A percentile compares a stretch with the other conserved stretches of the same genome.
Evolutionary conservation across 2,797 vertebrate species (phyloP).

Genomic region (Coluber constrictor): DNA sequence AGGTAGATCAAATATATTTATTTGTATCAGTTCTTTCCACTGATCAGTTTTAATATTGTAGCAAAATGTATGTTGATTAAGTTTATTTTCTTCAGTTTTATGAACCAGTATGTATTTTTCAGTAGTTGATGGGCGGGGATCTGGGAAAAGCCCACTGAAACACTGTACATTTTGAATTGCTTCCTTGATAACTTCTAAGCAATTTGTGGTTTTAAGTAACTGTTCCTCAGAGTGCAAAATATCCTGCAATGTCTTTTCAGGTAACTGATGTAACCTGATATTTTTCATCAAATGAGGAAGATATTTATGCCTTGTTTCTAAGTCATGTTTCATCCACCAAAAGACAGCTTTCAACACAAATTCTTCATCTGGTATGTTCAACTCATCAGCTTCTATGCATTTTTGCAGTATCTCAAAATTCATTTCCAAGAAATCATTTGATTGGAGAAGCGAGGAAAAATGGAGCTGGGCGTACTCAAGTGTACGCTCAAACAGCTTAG

Average conservation of each 20-base stretch:
- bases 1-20: slow-evolving; percentile 80
- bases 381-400: slow-evolving; percentile 81
- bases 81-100: slow-evolving; percentile 89
- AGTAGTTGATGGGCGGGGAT: slow-evolving; percentile 88
- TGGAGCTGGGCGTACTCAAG: slow-evolving; percentile 83
- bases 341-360: slow-evolving; percentile 81
- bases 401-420: slow-evolving; percentile 81
- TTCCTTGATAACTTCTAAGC: slow-evolving; percentile 71
- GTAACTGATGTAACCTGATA: slow-evolving; percentile 89
- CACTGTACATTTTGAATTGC: slow-evolving; percentile 75
- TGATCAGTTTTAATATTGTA: slow-evolving; percentile 86
- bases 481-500: slow-evolving; percentile 78
- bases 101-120: slow-evolving; percentile 94
- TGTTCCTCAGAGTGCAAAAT: slow-evolving; percentile 72
- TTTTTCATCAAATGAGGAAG: slow-evolving; percentile 80
- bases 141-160: slow-evolving; percentile 80
- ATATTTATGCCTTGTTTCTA: slow-evolving; percentile 74
- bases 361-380: slow-evolving; percentile 86
- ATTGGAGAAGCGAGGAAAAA: slow-evolving; percentile 81
- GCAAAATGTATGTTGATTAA: slow-evolving; percentile 85
- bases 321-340: slow-evolving; percentile 80
- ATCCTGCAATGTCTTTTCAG: slow-evolving; percentile 78
- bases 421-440: slow-evolving; percentile 88
- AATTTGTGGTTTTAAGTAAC: slow-evolving; percentile 71
- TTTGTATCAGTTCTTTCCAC: slow-evolving; percentile 83